These are phyloP conservation scores for Drosophila kambysellisi DNA, from an alignment of 2,888 invertebrate genomes.

Conservation along the genomic window DNA sequence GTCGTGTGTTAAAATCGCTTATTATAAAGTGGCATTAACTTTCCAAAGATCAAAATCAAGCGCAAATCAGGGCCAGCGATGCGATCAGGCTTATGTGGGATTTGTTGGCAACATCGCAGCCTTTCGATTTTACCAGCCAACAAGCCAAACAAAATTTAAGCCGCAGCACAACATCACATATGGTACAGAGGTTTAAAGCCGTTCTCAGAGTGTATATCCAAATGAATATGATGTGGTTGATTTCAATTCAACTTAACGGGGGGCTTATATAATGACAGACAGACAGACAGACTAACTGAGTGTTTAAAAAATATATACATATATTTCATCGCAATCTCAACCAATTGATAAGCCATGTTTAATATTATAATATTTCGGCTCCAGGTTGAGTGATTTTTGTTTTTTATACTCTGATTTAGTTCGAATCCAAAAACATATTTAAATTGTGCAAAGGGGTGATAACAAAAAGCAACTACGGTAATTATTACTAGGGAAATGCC, in stretches of 20 bases:
- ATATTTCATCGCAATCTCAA: background rate
- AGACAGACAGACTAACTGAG: background rate
- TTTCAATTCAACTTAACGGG: background rate
- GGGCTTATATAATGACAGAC: background rate
- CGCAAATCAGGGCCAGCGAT: constrained; percentile 41
- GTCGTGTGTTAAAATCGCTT: constrained; percentile 29
- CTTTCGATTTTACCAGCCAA: constrained; percentile 38
- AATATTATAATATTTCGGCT: background rate
- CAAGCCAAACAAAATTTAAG: background rate
- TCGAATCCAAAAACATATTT: background rate
- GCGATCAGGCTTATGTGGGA: constrained; percentile 19
- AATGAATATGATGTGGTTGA: background rate
- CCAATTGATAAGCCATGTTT: background rate
- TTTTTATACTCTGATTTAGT: background rate
- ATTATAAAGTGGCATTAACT: constrained; percentile 44
- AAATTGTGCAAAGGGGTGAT: background rate
- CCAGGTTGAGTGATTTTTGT: background rate
- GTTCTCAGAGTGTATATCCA: background rate
- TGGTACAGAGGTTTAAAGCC: background rate
- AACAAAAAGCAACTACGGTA: background rate
- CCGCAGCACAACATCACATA: background rate
- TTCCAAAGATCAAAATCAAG: constrained; percentile 52
- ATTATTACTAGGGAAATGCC: background rate
- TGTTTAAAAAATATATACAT: background rate
- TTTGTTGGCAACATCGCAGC: constrained; percentile 10